A percentile compares a stretch with the other conserved stretches of the same genome.
Conservation (phyloP, 2,888 invertebrate species). For the Eueremaeus valkanovi region DNA sequence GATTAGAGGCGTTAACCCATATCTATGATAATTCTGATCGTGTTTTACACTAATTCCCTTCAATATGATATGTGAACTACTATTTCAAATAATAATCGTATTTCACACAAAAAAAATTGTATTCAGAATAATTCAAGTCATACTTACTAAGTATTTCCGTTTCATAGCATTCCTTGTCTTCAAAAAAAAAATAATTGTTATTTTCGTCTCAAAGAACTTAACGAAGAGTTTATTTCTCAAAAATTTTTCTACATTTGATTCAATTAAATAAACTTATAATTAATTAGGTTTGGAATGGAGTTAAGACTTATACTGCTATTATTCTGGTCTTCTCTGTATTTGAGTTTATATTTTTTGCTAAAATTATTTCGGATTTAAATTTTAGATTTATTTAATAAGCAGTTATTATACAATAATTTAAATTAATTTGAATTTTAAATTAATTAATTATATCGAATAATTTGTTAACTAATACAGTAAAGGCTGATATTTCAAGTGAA, state of each 20-base stretch:
- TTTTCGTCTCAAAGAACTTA: no score
- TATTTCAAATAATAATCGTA: not conserved
- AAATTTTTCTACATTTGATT: not conserved
- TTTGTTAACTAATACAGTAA: not conserved
- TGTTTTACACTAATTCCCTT: constrained; percentile 25
- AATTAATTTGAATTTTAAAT: constrained; percentile 26
- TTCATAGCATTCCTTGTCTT: no score
- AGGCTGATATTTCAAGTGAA: not conserved
- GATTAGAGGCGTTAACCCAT: constrained; percentile 12
- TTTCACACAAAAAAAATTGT: no score
- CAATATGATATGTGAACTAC: not conserved
- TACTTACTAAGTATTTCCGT: no score
- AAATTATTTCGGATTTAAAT: not conserved
- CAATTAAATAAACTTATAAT: not conserved
- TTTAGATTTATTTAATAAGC: constrained; percentile 1
- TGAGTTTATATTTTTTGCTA: not conserved
- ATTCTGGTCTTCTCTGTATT: not conserved
- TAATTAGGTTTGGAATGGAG: not conserved
- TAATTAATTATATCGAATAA: constrained; percentile 24
- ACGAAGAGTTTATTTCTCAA: not conserved
- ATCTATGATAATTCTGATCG: not conserved
- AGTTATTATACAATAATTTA: not conserved
- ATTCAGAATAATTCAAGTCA: no score
- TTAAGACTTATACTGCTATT: no score
- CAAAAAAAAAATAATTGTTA: no score